Evolutionary conservation across 2,888 invertebrate genomes (phyloP).

Genomic region (Alviniconcha strummeri): DNA sequence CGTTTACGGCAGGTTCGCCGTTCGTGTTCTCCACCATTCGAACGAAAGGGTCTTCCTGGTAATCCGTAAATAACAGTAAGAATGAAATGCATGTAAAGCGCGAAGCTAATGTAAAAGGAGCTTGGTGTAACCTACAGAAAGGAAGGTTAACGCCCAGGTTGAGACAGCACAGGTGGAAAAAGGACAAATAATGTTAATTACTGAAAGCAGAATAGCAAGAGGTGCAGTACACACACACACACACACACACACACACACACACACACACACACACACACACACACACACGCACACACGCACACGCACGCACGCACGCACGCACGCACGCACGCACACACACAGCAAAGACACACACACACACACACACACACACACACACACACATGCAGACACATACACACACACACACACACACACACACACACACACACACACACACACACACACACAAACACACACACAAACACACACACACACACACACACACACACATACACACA

Average conservation of each 20-base stretch:
- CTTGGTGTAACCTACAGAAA: too few species aligned
- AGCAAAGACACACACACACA: background rate
- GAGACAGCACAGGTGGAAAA: too few species aligned
- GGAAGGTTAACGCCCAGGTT: too few species aligned
- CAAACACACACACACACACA: slow-evolving; percentile 15
- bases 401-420: background rate
- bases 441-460: slow-evolving; percentile 15
- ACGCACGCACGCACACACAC: slow-evolving; percentile 16
- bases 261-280: background rate
- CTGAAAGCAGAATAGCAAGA: background rate
- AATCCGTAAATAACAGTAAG: too few species aligned
- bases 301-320: background rate
- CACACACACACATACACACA: background rate
- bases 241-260: slow-evolving; percentile 1
- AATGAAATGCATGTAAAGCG: too few species aligned
- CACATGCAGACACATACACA: background rate
- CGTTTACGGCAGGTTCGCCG: slow-evolving; percentile 74
- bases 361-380: slow-evolving; percentile 3
- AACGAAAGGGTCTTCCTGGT: slow-evolving; percentile 57
- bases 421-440: background rate
- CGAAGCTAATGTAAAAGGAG: too few species aligned
- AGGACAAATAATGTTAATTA: too few species aligned
- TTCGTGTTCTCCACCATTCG: slow-evolving; percentile 50
- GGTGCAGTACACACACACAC: background rate
- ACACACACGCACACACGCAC: background rate